A percentile compares a stretch with the other conserved stretches of the same genome.
Evolutionary conservation across 1,140 invertebrate genomes (phyloP).

Genomic region (Panagrolaimus sp.): DNA sequence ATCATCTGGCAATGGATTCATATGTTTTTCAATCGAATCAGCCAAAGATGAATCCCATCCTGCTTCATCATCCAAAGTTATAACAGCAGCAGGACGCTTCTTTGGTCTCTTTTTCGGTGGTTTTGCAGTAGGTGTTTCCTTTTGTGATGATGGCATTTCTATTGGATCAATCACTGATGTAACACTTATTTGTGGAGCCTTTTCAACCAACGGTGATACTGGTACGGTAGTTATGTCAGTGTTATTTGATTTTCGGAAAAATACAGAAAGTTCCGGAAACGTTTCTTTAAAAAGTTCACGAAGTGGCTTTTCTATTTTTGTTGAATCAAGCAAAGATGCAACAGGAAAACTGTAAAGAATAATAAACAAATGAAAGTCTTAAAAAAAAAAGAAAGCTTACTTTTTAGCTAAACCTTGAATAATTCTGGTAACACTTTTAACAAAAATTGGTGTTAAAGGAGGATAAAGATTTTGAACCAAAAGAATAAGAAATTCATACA

Average conservation of each 20-base stretch:
- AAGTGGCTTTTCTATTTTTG: slow-evolving; percentile 10
- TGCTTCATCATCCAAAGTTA: neutral
- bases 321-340: neutral
- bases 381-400: neutral
- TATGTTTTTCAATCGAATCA: neutral
- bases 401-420: neutral
- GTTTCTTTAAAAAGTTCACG: slow-evolving; percentile 16
- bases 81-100: neutral
- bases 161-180: neutral
- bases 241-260: neutral
- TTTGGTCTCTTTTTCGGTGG: neutral
- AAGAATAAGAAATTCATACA: slow-evolving; percentile 15
- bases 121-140: neutral
- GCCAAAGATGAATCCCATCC: slow-evolving; percentile 4
- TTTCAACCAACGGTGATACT: neutral
- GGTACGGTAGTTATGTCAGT: neutral
- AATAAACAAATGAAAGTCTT: neutral
- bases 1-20: neutral
- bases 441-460: slow-evolving; percentile 1
- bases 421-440: neutral
- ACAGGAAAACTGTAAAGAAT: neutral
- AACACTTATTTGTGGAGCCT: neutral
- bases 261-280: neutral
- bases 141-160: neutral
- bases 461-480: slow-evolving; percentile 12